Conservation (phyloP, 2,888 invertebrate genomes). For the Drosophila meridiana region DNA sequence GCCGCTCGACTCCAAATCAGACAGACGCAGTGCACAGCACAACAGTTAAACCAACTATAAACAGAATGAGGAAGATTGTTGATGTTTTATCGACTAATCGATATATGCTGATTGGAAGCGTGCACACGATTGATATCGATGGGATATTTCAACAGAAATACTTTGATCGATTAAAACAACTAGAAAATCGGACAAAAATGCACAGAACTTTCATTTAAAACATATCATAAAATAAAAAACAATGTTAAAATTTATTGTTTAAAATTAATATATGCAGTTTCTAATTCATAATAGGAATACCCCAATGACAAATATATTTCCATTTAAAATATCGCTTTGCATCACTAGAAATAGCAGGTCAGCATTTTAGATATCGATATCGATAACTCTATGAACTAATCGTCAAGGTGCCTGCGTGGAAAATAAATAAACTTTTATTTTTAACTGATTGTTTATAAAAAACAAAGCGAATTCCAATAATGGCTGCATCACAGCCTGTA, state of each 20-base stretch:
- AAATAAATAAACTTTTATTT: constrained; percentile 51
- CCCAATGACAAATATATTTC: neutral
- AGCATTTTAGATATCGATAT: constrained; percentile 13
- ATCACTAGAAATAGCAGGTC: neutral
- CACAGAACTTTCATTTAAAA: neutral
- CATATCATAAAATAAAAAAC: neutral
- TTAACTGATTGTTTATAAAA: constrained; percentile 13
- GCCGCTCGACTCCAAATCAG: constrained; percentile 32
- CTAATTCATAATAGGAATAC: neutral
- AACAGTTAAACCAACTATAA: constrained; percentile 56
- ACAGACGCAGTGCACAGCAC: constrained; percentile 35
- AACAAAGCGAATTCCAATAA: constrained; percentile 51
- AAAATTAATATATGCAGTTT: no score
- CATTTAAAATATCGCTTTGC: constrained; percentile 3
- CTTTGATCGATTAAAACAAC: neutral
- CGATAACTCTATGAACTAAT: constrained; percentile 26
- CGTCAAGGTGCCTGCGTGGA: constrained; percentile 71
- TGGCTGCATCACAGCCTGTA: constrained; percentile 86
- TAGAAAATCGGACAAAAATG: neutral
- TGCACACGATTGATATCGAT: constrained; percentile 6
- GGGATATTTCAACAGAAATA: neutral
- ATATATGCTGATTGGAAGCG: neutral
- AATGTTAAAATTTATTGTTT: neutral
- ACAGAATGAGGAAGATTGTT: constrained; percentile 52
- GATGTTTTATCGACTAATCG: constrained; percentile 23